Base-by-base conservation (phyloP, 2,113 vertebrate genomes). In the Limanda limanda region DNA sequence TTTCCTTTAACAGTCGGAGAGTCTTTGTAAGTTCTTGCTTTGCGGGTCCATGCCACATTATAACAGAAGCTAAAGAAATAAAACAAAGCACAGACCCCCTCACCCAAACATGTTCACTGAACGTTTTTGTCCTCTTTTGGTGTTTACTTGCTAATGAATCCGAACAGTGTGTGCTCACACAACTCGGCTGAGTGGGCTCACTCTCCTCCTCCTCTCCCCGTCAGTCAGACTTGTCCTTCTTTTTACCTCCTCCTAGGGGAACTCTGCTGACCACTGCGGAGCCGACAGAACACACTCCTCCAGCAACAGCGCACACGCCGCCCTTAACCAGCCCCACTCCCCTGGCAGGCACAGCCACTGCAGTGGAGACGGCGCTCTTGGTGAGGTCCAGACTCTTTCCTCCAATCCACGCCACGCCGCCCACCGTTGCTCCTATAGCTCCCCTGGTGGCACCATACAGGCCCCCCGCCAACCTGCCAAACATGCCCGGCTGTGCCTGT, bases 211-310 rank as follows among this genome's bases (percentile, higher is more conserved):
- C 56, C 79, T 94, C 63, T 27, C 40, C 54, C 31, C 9, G 0
- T 93, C 95, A 99, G 91, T 98, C 97, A 90, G 96, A 97, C 87
- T 98, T 98, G 94, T 98, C 97, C 88, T 98, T 98, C 91, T 98
- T 98, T 93, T 97, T 99, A 71, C 88, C 63, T 79, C 96, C 95
- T 84, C 96, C 95, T 40, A 95, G 92, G 84, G 97, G 97, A 94
- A 98, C 96, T 96, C 96, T 98, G 90, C 89, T 97, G 86, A 91
- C 95, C 68, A 98, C 96, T n/a, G 96, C 96, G 25, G 97, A 98
- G 61, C 97, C 97, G 9, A 98, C 96, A 23, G 97, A 95, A 27
- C 94, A 91, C 61, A 98, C 96, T 4, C 97, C 97, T 80, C 97
- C 96, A 21, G 97, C 96, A 69, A 99, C 97, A 4, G 96, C 97